Evolutionary conservation across 2,888 invertebrate genomes (phyloP).

Genomic region (Eubasilissa splendida): DNA sequence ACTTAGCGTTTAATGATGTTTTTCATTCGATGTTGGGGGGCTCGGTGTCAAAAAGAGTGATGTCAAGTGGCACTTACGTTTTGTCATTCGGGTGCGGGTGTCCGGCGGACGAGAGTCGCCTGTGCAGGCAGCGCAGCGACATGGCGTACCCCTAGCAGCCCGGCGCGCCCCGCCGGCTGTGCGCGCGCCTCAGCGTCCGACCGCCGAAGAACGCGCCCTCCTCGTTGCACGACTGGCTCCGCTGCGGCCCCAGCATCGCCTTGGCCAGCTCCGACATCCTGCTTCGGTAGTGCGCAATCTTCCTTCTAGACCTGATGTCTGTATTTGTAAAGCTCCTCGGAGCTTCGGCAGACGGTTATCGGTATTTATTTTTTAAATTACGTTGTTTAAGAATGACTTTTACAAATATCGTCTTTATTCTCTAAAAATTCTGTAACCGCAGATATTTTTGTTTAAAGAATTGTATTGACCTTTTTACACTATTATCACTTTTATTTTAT

Average conservation of each 20-base stretch:
- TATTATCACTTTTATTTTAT: slow-evolving; percentile 29
- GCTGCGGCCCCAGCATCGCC: slow-evolving; percentile 72
- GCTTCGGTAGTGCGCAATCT: slow-evolving; percentile 16
- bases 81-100: slow-evolving; percentile 66
- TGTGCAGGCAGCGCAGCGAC: slow-evolving; percentile 78
- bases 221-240: slow-evolving; percentile 73
- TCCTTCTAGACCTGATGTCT: not conserved
- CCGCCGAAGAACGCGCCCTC: slow-evolving; percentile 73
- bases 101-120: slow-evolving; percentile 70
- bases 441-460: not conserved
- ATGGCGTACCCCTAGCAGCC: slow-evolving; percentile 77
- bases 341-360: not conserved
- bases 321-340: not conserved
- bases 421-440: slow-evolving; percentile 5
- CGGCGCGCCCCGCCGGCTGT: slow-evolving; percentile 72
- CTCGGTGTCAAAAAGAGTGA: not conserved
- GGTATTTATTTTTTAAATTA: not conserved
- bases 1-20: too few relatives aligned
- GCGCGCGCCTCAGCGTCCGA: slow-evolving; percentile 73
- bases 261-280: slow-evolving; percentile 62
- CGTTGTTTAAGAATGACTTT: not conserved
- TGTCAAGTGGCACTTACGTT: slow-evolving; percentile 69
- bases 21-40: too few relatives aligned
- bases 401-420: not conserved
- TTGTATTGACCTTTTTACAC: slow-evolving; percentile 10